phyloP scores from a whole-genome alignment of 2,797 vertebrate species.

The Oreochromis mossambicus region DNA sequence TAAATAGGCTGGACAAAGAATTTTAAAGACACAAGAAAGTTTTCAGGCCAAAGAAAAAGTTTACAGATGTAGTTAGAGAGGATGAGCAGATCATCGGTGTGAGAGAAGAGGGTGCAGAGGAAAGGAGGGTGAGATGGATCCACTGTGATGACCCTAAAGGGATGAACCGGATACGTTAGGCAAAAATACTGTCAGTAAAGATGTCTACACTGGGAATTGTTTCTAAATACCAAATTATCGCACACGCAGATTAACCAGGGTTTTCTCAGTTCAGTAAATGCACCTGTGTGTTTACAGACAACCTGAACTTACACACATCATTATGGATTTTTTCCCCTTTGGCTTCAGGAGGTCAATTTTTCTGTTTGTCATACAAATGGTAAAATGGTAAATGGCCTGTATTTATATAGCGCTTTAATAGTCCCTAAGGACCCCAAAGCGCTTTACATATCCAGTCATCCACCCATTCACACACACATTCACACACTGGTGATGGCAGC shows the following conservation, averaged over 20 bases:
- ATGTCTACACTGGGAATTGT: not conserved
- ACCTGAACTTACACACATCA: not conserved
- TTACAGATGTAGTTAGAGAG: not conserved
- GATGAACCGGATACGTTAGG: accelerated
- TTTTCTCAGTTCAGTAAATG: not conserved
- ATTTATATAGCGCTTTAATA: too few species aligned
- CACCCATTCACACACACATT: too few species aligned
- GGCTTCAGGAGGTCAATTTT: not conserved
- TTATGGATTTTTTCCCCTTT: not conserved
- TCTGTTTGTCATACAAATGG: not conserved
- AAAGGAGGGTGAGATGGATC: not conserved
- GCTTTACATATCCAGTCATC: too few species aligned
- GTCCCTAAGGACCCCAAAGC: too few species aligned
- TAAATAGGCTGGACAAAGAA: not conserved
- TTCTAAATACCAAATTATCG: not conserved
- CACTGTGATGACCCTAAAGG: not conserved
- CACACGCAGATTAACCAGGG: not conserved
- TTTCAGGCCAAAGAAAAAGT: not conserved
- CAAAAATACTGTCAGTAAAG: not conserved
- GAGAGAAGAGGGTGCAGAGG: not conserved
- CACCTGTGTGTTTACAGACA: not conserved
- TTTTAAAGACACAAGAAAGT: not conserved
- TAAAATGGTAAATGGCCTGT: too few species aligned
- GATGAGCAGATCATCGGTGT: accelerated
- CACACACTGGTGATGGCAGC: too few species aligned